Conservation (phyloP, 2,888 invertebrate genomes). For the Meganola albula region DNA sequence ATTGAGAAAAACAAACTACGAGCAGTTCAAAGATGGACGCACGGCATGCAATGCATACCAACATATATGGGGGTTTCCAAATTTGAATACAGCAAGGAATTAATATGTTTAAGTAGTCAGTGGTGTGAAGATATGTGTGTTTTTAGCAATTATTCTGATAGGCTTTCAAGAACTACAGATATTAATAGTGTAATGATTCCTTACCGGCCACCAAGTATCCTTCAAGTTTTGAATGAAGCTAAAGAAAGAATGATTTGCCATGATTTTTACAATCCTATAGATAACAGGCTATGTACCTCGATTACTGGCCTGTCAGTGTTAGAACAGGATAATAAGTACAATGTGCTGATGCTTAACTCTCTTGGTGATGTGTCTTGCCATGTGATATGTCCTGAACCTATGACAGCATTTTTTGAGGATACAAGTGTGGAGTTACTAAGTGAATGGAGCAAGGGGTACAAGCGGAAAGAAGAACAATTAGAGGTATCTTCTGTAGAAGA, state of each 20-base stretch:
- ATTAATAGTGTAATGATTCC: slow-evolving; percentile 47
- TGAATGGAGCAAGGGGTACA: slow-evolving; percentile 50
- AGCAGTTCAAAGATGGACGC: slow-evolving; percentile 74
- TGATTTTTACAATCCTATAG: slow-evolving; percentile 49
- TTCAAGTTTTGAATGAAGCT: slow-evolving; percentile 46
- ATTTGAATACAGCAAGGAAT: slow-evolving; percentile 53
- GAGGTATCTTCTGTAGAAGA: slow-evolving; percentile 46
- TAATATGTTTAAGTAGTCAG: slow-evolving; percentile 58
- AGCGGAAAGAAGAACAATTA: slow-evolving; percentile 34
- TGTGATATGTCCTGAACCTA: slow-evolving; percentile 46
- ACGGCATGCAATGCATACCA: slow-evolving; percentile 72
- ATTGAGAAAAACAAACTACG: slow-evolving; percentile 35
- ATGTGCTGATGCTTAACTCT: slow-evolving; percentile 56
- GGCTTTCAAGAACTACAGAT: slow-evolving; percentile 30
- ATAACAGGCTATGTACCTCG: slow-evolving; percentile 45
- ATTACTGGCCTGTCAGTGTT: slow-evolving; percentile 48
- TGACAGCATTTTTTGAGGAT: slow-evolving; percentile 48
- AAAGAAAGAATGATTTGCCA: slow-evolving; percentile 45
- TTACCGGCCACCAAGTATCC: slow-evolving; percentile 54
- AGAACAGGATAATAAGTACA: slow-evolving; percentile 45
- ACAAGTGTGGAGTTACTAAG: slow-evolving; percentile 44
- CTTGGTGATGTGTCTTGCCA: slow-evolving; percentile 63
- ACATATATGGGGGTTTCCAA: slow-evolving; percentile 53
- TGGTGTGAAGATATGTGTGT: slow-evolving; percentile 65
- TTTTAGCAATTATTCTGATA: slow-evolving; percentile 48